These are phyloP conservation scores for Ciconia boyciana DNA, from an alignment of 2,113 vertebrate genomes.

Conservation along the genomic window DNA sequence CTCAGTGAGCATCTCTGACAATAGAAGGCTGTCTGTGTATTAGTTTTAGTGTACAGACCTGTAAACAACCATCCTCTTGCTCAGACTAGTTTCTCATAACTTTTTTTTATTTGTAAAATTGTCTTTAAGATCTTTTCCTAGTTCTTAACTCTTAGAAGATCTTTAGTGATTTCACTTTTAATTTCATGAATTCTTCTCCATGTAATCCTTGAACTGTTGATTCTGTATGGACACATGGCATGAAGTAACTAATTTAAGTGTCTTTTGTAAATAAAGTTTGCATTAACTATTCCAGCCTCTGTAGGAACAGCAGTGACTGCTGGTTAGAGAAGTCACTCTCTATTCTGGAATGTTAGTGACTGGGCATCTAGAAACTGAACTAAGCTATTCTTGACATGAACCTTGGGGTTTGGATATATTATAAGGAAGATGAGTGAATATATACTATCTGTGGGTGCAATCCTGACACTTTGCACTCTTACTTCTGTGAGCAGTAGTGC, in stretches of 20 bases:
- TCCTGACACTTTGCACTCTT: neutral
- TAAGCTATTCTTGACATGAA: conserved; percentile 3
- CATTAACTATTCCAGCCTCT: conserved; percentile 78
- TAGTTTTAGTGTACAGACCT: conserved; percentile 85
- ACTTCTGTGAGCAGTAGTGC: neutral
- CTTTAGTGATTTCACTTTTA: conserved; percentile 73
- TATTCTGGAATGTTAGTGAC: conserved; percentile 37
- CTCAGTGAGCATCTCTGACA: conserved; percentile 71
- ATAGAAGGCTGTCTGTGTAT: conserved; percentile 77
- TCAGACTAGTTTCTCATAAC: conserved; percentile 68
- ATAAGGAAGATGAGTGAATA: neutral
- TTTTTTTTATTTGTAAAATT: conserved; percentile 75
- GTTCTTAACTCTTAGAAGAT: conserved; percentile 76
- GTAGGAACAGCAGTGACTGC: conserved; percentile 51
- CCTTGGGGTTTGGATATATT: neutral
- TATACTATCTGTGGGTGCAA: neutral
- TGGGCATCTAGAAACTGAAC: neutral
- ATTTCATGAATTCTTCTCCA: conserved; percentile 76
- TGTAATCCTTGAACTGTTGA: conserved; percentile 78
- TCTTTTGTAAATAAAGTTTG: conserved; percentile 98
- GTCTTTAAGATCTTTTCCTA: conserved; percentile 71
- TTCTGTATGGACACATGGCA: conserved; percentile 91
- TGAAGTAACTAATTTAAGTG: conserved; percentile 87
- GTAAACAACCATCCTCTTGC: conserved; percentile 75
- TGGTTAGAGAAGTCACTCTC: conserved; percentile 25